These are phyloP conservation scores for Bubo bubo DNA, from an alignment of 2,113 vertebrate species.

Conservation along the genomic window DNA sequence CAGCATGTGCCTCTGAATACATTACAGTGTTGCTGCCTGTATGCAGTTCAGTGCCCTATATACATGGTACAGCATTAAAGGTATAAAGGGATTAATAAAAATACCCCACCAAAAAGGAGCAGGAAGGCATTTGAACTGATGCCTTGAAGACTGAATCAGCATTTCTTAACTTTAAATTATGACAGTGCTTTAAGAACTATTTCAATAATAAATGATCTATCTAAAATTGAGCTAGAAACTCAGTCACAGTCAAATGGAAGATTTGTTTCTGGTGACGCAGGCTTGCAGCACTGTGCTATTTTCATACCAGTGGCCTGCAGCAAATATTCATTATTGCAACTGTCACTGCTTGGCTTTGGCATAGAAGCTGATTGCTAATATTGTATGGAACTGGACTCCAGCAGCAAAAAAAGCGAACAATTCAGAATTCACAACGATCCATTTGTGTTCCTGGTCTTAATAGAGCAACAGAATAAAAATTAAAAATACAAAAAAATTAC, in stretches of 20 bases:
- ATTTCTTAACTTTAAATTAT: conserved; percentile 8
- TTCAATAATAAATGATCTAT: conserved; percentile 21
- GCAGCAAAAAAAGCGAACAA: background rate
- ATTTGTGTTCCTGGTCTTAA: background rate
- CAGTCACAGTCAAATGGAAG: background rate
- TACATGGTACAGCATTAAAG: background rate
- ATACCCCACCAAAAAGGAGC: background rate
- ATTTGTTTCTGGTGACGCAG: conserved; percentile 26
- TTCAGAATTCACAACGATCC: conserved; percentile 5
- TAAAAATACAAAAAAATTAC: background rate
- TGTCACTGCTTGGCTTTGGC: conserved; percentile 52
- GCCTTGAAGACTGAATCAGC: conserved; percentile 12
- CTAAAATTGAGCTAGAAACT: conserved; percentile 20
- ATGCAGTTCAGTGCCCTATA: background rate
- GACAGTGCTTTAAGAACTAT: background rate
- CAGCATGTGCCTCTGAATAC: background rate
- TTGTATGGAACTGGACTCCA: background rate
- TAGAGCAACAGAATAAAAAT: conserved; percentile 8
- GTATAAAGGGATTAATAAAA: background rate
- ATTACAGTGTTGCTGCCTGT: background rate
- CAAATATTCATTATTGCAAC: conserved; percentile 70
- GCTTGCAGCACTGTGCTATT: conserved; percentile 28
- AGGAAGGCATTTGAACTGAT: background rate
- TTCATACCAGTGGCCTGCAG: conserved; percentile 54
- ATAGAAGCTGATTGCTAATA: conserved; percentile 45